phyloP scores from a whole-genome alignment of 2,113 vertebrate species.

The Cranoglanis bouderius region DNA sequence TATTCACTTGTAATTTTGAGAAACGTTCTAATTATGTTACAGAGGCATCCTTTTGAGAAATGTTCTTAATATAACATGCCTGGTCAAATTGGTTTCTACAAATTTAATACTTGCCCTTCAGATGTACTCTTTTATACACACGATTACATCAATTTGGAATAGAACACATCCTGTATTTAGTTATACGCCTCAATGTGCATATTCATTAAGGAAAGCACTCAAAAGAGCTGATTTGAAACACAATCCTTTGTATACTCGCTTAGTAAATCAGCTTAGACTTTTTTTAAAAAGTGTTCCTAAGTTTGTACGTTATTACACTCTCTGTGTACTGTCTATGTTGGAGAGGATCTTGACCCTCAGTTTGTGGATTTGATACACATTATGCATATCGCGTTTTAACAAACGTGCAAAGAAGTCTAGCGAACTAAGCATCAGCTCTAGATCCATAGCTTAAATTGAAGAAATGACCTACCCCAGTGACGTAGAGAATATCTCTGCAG shows the following conservation, averaged over 20 bases:
- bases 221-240: background rate
- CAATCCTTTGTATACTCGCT: background rate
- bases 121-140: background rate
- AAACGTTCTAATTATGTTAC: background rate
- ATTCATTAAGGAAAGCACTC: background rate
- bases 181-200: background rate
- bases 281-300: background rate
- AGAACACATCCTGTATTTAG: background rate
- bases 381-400: background rate
- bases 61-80: background rate
- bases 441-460: background rate
- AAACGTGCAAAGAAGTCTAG: background rate
- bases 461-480: conserved; percentile 87
- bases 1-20: background rate
- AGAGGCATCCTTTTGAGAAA: background rate
- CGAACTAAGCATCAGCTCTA: background rate
- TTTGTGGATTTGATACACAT: background rate
- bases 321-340: background rate
- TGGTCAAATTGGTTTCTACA: background rate
- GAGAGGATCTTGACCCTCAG: background rate
- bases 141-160: background rate
- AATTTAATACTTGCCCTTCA: background rate
- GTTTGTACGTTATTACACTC: background rate
- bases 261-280: background rate
- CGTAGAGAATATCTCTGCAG: conserved; percentile 94